These are phyloP conservation scores for Dendropsophus ebraccatus DNA, from an alignment of 2,113 vertebrate genomes.

Conservation along the genomic window DNA sequence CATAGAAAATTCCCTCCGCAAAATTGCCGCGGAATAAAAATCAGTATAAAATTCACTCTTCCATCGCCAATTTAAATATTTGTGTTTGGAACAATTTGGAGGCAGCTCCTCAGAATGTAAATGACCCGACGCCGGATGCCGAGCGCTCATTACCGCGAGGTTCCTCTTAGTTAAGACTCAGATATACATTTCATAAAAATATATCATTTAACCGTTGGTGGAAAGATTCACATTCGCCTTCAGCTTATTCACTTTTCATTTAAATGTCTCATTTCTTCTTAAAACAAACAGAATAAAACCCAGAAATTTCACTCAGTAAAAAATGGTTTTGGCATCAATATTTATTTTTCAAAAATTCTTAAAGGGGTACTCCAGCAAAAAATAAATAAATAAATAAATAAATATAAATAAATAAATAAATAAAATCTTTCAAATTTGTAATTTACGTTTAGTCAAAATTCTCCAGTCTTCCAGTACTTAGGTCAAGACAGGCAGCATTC, in stretches of 20 bases:
- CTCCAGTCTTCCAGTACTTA: no score
- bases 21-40: conserved; percentile 32
- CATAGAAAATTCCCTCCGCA: not conserved
- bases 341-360: no score
- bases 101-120: conserved; percentile 22
- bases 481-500: no score
- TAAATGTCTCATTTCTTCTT: not conserved
- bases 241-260: not conserved
- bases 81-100: conserved; percentile 41
- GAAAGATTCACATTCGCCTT: not conserved
- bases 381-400: no score
- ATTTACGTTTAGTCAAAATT: no score
- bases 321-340: no score
- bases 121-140: not conserved
- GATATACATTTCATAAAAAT: conserved; percentile 20
- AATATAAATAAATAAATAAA: no score
- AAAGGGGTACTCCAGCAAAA: no score
- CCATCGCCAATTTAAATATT: conserved; percentile 54
- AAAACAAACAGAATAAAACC: no score
- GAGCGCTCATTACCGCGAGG: not conserved
- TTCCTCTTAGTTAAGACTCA: conserved; percentile 33
- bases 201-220: not conserved
- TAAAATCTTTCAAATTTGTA: no score
- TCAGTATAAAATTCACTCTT: conserved; percentile 38
- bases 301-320: no score